Evolutionary conservation across 2,113 vertebrate genomes (phyloP), one percentile per base, ranked within the genome.

Genomic region (Nesogale talazaci): DNA sequence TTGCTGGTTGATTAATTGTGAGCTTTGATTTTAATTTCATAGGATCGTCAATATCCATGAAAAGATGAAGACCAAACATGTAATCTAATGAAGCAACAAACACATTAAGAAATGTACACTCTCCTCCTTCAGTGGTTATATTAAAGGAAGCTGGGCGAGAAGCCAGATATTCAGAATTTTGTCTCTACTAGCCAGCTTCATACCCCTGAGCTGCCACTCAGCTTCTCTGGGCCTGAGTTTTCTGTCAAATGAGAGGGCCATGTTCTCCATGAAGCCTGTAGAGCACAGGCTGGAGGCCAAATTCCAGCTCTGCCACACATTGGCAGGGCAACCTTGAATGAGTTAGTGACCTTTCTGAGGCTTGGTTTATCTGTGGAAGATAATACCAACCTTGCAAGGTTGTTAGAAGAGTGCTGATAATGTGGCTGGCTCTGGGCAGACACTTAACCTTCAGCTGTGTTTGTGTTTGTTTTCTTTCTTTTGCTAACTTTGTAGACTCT

Each of bases 51-150:
- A 34, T 34, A 91, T 83, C 25, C 52, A 89, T 34, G 57, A 87
- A 65, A 94, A 74, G 78, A 82, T 83, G 75, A 92, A 89, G 94
- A 67, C 5, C 78, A 69, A 84, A 90, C 38, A 76, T 61, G 31
- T 70, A 52, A 80, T 3, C 89, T 20, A 91, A 97, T 52, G 25
- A 92, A n/a, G 74, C 78, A 82, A 78, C 89, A 84, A 95, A 94
- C 34, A 46, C 74, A 78, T 72, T 10, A 92, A 6, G 90, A 80
- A 31, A 31, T 83, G 31, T 16, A 77, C 11, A 23, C 74, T 27
- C 75, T 77, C 38, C 23, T 23, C 38, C 82, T 42, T 25, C 42
- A 40, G 34, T 74, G 27, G 76, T 84, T 34, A 67, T 86, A 81
- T 40, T 3, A 36, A 25, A 84, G 91, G 69, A 87, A 94, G 42